Conservation (phyloP, 2,888 invertebrate species). For the Caenorhabditis sulstoni region DNA sequence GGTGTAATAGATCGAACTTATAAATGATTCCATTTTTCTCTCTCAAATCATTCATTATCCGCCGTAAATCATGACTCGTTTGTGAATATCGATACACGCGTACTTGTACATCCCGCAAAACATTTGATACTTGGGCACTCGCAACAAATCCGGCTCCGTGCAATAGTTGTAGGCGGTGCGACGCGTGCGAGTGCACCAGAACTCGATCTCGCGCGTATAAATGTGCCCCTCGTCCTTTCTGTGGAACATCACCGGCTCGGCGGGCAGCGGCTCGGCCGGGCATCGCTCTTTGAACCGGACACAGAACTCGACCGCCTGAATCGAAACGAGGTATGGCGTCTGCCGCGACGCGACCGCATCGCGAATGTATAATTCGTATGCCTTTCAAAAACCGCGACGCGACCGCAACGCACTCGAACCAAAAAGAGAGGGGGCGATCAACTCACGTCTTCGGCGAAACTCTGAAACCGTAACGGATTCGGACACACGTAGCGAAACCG, state of each 20-base stretch:
- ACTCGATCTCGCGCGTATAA: slow-evolving; percentile 65
- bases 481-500: slow-evolving; percentile 68
- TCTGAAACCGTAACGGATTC: slow-evolving; percentile 65
- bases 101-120: slow-evolving; percentile 66
- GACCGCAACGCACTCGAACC: too few species aligned
- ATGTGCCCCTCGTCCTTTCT: slow-evolving; percentile 65
- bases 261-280: slow-evolving; percentile 56
- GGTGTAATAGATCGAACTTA: slow-evolving; percentile 57
- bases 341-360: too few species aligned
- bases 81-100: slow-evolving; percentile 64
- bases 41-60: slow-evolving; percentile 3
- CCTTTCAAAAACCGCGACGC: too few species aligned
- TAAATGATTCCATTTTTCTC: neutral
- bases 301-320: slow-evolving; percentile 68
- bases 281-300: slow-evolving; percentile 66
- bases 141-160: slow-evolving; percentile 66
- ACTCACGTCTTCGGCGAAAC: slow-evolving; percentile 63
- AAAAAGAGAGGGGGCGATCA: neutral
- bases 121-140: slow-evolving; percentile 57
- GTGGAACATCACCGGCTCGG: slow-evolving; percentile 61
- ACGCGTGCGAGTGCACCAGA: slow-evolving; percentile 57
- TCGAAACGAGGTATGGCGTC: neutral
- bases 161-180: slow-evolving; percentile 66
- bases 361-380: too few species aligned
- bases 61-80: slow-evolving; percentile 55